Base-by-base conservation (phyloP, 64 coral and sea anemone species). In the Catalaphyllia jardinei region DNA sequence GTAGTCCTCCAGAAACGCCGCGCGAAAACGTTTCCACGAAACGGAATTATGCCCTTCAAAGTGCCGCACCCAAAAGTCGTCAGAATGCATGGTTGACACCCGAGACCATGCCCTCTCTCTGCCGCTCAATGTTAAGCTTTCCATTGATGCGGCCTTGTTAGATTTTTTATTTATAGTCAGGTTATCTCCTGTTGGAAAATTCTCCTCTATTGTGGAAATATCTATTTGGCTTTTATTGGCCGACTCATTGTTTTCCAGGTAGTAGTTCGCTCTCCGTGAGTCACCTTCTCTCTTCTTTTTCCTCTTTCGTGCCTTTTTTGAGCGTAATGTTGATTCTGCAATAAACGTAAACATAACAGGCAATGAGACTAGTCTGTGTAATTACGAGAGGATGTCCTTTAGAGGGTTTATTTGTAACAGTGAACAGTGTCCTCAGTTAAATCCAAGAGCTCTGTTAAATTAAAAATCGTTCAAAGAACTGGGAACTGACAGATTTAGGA, bases 1-100 rank as follows among this genome's bases (percentile, higher is more conserved):
- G n/a, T 94, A 94, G 17, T 94, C 88, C 27, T 91, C 27, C 39
- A 94, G 87, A 90, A 94, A 94, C 15, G 93, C 93, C 17, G 88
- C 39, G 8, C 93, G 93, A 24, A 94, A 94, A 4, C 60, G 64
- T 49, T 78, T 74, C 93, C 93, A 94, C 4, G 88, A 87, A 19
- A 91, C 51, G 22, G 89, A 86, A 31, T 65, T 90, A 11, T 52
- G n/a, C 6, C 65, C 63, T 1, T 52, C 50, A 74, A 94, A 91
- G 46, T 94, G 71, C 20, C 93, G 52, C 29, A 61, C 64, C 93
- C 93, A 94, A 63, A 94, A 94, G 35, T 94, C 93, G 16, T 75
- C 31, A 31, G 50, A 62, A 74, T 91, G 20, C 55, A 82, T 84
- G 15, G 79, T 24, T 16, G 79, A 62, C 27, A 73, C 22, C 30